A percentile compares a stretch with the other conserved stretches of the same genome.
Evolutionary conservation across 1,140 invertebrate genomes (phyloP).

Genomic region (Ceratina japonica): DNA sequence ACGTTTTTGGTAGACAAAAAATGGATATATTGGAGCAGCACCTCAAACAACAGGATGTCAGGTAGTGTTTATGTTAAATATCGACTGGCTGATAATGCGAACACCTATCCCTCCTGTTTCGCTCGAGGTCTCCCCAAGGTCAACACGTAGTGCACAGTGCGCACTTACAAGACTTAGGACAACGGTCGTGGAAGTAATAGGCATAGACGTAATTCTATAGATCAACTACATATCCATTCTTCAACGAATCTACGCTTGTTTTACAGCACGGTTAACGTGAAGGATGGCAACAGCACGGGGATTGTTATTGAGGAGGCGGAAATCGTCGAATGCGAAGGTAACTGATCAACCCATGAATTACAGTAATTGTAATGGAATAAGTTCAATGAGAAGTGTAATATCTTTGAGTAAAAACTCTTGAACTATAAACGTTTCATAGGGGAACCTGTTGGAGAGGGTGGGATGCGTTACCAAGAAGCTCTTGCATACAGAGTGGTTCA

Average conservation of each 20-base stretch:
- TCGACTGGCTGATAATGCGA: slow-evolving; percentile 46
- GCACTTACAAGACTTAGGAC: slow-evolving; percentile 67
- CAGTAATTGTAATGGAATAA: background rate
- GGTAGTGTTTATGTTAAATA: slow-evolving; percentile 68
- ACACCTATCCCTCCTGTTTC: slow-evolving; percentile 57
- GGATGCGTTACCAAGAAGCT: slow-evolving; percentile 74
- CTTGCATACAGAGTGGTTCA: slow-evolving; percentile 77
- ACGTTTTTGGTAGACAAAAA: slow-evolving; percentile 73
- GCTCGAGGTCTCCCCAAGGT: slow-evolving; percentile 73
- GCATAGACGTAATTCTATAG: slow-evolving; percentile 46
- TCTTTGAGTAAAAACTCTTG: no score
- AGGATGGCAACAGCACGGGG: slow-evolving; percentile 70
- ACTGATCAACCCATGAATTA: slow-evolving; percentile 31
- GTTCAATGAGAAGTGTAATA: no score
- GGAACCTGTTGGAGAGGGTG: slow-evolving; percentile 73
- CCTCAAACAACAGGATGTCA: slow-evolving; percentile 76
- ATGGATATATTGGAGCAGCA: slow-evolving; percentile 79
- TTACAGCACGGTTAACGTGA: slow-evolving; percentile 65
- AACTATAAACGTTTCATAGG: slow-evolving; percentile 41
- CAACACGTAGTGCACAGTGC: slow-evolving; percentile 71
- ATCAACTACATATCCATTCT: slow-evolving; percentile 44
- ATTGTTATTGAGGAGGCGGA: slow-evolving; percentile 78
- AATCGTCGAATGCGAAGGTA: slow-evolving; percentile 78
- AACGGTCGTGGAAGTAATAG: slow-evolving; percentile 61
- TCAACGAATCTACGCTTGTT: slow-evolving; percentile 50